Evolutionary conservation across 1,140 invertebrate species (phyloP).

Genomic region (Orchestia grillus): DNA sequence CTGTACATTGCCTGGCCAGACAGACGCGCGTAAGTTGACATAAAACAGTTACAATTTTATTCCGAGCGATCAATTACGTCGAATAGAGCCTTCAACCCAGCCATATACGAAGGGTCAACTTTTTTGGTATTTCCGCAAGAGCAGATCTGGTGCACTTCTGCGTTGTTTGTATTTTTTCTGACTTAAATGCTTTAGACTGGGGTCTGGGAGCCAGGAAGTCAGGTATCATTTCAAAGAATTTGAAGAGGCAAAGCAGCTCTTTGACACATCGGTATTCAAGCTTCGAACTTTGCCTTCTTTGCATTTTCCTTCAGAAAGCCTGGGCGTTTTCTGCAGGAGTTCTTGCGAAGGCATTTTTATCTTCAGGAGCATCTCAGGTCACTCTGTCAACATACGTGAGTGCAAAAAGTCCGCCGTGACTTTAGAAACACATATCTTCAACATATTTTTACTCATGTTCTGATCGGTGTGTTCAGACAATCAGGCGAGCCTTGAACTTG

Average conservation of each 20-base stretch:
- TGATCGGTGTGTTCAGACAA: not conserved
- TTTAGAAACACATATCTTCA: not conserved
- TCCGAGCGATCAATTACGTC: not conserved
- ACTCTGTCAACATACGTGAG: not conserved
- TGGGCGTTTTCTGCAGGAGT: not conserved
- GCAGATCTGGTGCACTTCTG: slow-evolving; percentile 12
- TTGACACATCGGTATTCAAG: not conserved
- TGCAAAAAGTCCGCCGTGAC: not conserved
- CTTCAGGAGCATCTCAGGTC: not conserved
- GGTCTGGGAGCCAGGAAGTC: not conserved
- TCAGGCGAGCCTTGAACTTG: not conserved
- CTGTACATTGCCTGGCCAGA: not conserved
- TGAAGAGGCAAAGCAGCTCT: not conserved
- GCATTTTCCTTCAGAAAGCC: not conserved
- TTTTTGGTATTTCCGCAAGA: slow-evolving; percentile 17
- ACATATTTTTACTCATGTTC: not conserved
- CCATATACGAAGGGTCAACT: slow-evolving; percentile 20
- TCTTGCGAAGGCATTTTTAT: not conserved
- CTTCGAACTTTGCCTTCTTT: not conserved
- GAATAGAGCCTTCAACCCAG: slow-evolving; percentile 1
- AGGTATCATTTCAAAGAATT: not conserved
- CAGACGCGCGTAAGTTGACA: not conserved
- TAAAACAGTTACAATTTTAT: not conserved
- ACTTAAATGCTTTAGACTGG: slow-evolving; percentile 17
- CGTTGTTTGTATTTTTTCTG: not conserved